phyloP scores from a whole-genome alignment of 2,797 vertebrate species.

The Cyprinodon diabolis region DNA sequence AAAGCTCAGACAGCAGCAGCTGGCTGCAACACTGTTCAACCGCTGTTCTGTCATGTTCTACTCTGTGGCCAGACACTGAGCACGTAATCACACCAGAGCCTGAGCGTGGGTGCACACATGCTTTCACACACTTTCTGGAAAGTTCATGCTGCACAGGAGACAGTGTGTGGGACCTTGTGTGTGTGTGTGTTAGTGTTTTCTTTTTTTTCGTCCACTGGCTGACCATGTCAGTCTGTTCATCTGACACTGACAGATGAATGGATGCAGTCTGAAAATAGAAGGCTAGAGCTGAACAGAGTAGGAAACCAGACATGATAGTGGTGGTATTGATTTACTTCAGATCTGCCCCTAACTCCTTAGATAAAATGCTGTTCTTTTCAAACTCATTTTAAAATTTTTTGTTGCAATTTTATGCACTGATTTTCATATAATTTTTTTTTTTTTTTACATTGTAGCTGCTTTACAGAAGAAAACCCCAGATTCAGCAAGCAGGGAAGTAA shows the following conservation, averaged over 20 bases:
- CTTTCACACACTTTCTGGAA: conserved; percentile 22
- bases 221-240: conserved; percentile 42
- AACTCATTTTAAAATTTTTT: conserved; percentile 34
- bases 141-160: conserved; percentile 22
- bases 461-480: not conserved
- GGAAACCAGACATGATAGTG: conserved; percentile 26
- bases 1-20: conserved; percentile 11
- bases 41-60: conserved; percentile 47
- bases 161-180: not conserved
- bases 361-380: conserved; percentile 36
- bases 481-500: not conserved
- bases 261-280: conserved; percentile 43
- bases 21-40: conserved; percentile 21
- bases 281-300: conserved; percentile 9
- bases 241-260: conserved; percentile 67
- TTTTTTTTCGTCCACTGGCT: conserved; percentile 15
- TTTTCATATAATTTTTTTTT: not conserved
- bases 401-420: not conserved
- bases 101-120: conserved; percentile 3
- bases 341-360: conserved; percentile 41
- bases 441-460: not conserved
- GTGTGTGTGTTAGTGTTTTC: not conserved
- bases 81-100: conserved; percentile 5
- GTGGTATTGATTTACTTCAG: conserved; percentile 67
- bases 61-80: conserved; percentile 20